phyloP scores from a whole-genome alignment of 2,113 vertebrate genomes.

The Xyliphius kryptos region DNA sequence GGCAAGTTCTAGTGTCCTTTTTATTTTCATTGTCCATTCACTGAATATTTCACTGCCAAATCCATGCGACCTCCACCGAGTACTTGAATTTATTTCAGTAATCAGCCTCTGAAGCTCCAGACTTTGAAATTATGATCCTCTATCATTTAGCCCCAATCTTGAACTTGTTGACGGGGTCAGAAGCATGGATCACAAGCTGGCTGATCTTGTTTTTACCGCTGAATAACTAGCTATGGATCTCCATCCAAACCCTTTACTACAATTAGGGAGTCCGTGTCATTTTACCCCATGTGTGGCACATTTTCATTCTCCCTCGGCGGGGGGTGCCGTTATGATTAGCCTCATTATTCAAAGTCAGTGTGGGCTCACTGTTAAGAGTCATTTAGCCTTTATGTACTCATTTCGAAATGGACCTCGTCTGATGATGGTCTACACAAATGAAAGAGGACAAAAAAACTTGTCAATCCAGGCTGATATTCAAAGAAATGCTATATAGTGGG shows the following conservation, averaged over 20 bases:
- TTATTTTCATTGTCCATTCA: too few relatives aligned
- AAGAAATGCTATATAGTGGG: neutral
- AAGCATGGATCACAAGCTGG: neutral
- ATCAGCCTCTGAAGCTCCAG: conserved; percentile 28
- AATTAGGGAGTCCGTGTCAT: conserved; percentile 41
- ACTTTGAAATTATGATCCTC: conserved; percentile 29
- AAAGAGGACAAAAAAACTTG: neutral
- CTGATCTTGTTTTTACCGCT: conserved; percentile 4
- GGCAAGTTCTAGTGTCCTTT: too few relatives aligned
- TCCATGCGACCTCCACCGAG: conserved; percentile 11
- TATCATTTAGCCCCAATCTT: conserved; percentile 22
- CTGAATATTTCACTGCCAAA: too few relatives aligned
- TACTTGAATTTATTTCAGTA: conserved; percentile 24
- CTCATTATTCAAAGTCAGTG: conserved; percentile 45
- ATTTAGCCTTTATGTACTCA: conserved; percentile 41
- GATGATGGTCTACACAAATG: conserved; percentile 35
- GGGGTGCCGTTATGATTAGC: conserved; percentile 35
- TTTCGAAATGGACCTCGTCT: conserved; percentile 35
- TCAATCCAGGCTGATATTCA: neutral
- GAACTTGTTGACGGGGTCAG: conserved; percentile 34
- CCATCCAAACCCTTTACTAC: conserved; percentile 27
- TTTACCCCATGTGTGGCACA: conserved; percentile 43
- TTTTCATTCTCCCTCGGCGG: conserved; percentile 30
- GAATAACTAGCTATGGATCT: conserved; percentile 25
- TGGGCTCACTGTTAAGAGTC: conserved; percentile 41